phyloP scores from a whole-genome alignment of 2,888 invertebrate species.

The Dioctria rufipes region DNA sequence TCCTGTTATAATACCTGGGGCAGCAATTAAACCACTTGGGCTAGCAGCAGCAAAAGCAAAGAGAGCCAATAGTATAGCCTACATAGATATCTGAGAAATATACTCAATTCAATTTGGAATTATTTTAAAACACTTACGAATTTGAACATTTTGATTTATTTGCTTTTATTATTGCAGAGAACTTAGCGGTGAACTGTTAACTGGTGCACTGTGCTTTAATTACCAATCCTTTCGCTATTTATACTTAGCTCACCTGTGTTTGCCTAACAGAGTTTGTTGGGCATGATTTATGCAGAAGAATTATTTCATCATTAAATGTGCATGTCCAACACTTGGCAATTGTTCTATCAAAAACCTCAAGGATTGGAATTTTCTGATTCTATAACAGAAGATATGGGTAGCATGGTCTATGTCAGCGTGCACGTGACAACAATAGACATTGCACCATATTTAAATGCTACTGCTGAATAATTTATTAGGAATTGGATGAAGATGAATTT shows the following conservation, averaged over 20 bases:
- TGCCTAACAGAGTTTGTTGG: neutral
- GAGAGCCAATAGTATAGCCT: constrained; percentile 76
- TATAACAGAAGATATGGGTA: too few species aligned
- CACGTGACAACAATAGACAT: too few species aligned
- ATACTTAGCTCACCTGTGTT: neutral
- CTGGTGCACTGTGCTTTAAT: constrained; percentile 27
- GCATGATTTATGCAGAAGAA: constrained; percentile 5
- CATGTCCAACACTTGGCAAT: neutral
- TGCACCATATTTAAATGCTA: too few species aligned
- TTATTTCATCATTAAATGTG: constrained; percentile 20
- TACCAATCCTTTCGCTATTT: constrained; percentile 23
- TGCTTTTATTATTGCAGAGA: neutral
- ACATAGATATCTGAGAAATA: constrained; percentile 29
- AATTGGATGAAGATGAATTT: too few species aligned
- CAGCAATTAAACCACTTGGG: constrained; percentile 54
- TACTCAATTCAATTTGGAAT: neutral
- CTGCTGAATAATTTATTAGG: too few species aligned
- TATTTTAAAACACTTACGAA: constrained; percentile 62
- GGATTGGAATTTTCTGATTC: neutral
- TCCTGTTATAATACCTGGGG: constrained; percentile 21
- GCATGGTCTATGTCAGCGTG: too few species aligned
- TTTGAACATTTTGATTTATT: constrained; percentile 64
- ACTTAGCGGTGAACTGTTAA: neutral
- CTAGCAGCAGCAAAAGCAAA: constrained; percentile 68
- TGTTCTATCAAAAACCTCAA: too few species aligned